These are phyloP conservation scores for Tarsius wallacei DNA, from an alignment of 2,797 vertebrate species.

Conservation along the genomic window DNA sequence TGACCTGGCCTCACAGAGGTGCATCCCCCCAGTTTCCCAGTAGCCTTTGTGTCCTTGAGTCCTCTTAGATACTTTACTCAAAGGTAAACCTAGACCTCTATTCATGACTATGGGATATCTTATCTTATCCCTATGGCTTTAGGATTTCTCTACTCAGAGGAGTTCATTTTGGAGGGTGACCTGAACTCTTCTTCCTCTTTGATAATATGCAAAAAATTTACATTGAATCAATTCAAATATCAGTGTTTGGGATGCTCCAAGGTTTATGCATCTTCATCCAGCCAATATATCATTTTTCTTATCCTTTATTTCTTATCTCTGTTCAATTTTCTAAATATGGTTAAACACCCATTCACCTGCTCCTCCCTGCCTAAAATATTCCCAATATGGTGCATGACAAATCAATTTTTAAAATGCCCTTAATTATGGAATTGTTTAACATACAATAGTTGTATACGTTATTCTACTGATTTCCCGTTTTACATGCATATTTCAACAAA, in stretches of 20 bases:
- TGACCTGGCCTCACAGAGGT: background rate
- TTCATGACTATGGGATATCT: too few relatives aligned
- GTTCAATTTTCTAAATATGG: constrained; percentile 43
- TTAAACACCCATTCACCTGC: background rate
- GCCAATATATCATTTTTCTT: background rate
- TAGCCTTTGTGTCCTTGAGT: background rate
- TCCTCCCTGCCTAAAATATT: background rate
- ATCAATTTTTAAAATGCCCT: constrained; percentile 9
- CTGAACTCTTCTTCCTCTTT: background rate
- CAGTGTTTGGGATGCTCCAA: background rate
- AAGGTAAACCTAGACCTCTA: background rate
- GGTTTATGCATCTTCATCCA: background rate
- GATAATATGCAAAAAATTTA: background rate
- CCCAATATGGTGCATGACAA: background rate
- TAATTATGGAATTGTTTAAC: background rate
- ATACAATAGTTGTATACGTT: background rate
- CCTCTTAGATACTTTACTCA: background rate
- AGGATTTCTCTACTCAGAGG: constrained; percentile 9
- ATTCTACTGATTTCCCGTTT: background rate
- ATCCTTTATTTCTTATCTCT: background rate
- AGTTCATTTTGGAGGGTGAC: background rate
- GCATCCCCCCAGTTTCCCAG: background rate
- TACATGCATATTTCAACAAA: background rate
- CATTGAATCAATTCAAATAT: background rate
- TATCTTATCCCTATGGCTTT: background rate